Evolutionary conservation across 2,113 vertebrate species (phyloP).

Genomic region (Illadopsis cleaveri): DNA sequence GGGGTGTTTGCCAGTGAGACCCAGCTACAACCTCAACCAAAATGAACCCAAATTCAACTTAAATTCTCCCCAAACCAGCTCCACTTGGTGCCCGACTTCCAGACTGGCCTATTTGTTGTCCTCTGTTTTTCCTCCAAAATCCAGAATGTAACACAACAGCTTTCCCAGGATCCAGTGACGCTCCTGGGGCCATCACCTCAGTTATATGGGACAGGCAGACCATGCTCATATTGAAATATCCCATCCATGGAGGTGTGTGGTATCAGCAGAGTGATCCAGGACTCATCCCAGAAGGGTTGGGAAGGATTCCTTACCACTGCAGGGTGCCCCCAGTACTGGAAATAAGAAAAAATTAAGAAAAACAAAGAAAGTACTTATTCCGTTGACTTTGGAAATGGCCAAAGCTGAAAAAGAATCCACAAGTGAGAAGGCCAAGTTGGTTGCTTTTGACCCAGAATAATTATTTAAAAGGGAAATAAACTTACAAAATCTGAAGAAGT

Average conservation of each 20-base stretch:
- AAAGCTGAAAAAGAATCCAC: neutral
- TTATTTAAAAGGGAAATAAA: neutral
- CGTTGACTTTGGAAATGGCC: neutral
- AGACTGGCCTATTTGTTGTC: neutral
- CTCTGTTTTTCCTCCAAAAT: neutral
- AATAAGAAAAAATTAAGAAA: neutral
- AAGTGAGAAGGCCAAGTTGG: neutral
- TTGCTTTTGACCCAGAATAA: neutral
- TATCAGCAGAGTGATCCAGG: neutral
- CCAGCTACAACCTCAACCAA: neutral
- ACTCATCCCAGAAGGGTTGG: neutral
- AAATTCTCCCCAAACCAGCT: neutral
- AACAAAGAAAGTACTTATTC: neutral
- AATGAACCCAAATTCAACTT: neutral
- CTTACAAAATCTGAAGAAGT: neutral
- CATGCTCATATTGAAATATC: neutral
- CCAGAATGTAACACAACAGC: neutral
- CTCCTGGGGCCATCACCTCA: neutral
- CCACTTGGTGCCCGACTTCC: neutral
- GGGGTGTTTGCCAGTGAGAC: neutral
- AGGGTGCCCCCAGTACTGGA: neutral
- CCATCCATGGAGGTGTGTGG: rapidly evolving
- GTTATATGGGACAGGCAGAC: neutral
- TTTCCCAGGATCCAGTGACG: neutral
- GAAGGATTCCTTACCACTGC: neutral